Evolutionary conservation across 2,113 vertebrate genomes (phyloP).

Genomic region (Danionella cerebrum): DNA sequence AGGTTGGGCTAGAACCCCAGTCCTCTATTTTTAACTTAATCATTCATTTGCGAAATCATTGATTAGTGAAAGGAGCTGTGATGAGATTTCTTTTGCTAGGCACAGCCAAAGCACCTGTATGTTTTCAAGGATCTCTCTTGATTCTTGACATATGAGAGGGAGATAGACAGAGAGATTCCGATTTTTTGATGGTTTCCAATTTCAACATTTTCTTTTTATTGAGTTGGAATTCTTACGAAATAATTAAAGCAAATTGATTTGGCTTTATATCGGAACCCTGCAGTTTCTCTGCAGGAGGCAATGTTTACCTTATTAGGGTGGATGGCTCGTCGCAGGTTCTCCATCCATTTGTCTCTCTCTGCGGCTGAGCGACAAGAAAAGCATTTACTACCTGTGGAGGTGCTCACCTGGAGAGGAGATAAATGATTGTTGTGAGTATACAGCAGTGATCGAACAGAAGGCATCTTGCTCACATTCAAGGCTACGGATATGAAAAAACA

Average conservation of each 20-base stretch:
- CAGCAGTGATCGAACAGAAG: not conserved
- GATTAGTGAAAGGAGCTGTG: constrained; percentile 29
- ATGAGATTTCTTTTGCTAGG: constrained; percentile 26
- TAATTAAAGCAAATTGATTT: not conserved
- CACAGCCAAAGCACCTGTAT: constrained; percentile 20
- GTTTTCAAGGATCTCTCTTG: not conserved
- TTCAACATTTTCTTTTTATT: not conserved
- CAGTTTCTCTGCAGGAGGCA: not conserved
- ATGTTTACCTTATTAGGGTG: constrained; percentile 91
- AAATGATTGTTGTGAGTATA: constrained; percentile 1
- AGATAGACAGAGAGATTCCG: not conserved
- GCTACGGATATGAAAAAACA: no score
- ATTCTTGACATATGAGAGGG: constrained; percentile 8
- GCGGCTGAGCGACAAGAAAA: constrained; percentile 96
- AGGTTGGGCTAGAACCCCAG: not conserved
- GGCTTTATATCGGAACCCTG: no score
- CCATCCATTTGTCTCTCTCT: constrained; percentile 99
- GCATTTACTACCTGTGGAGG: constrained; percentile 93
- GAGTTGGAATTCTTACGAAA: not conserved
- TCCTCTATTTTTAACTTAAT: constrained; percentile 36
- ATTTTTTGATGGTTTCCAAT: no score
- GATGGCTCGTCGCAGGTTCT: constrained; percentile 92
- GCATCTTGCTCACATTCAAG: not conserved
- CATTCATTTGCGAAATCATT: constrained; percentile 46
- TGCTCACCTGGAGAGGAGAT: constrained; percentile 76